Conservation (phyloP, 1,140 invertebrate species). For the Aphelenchoides besseyi region DNA sequence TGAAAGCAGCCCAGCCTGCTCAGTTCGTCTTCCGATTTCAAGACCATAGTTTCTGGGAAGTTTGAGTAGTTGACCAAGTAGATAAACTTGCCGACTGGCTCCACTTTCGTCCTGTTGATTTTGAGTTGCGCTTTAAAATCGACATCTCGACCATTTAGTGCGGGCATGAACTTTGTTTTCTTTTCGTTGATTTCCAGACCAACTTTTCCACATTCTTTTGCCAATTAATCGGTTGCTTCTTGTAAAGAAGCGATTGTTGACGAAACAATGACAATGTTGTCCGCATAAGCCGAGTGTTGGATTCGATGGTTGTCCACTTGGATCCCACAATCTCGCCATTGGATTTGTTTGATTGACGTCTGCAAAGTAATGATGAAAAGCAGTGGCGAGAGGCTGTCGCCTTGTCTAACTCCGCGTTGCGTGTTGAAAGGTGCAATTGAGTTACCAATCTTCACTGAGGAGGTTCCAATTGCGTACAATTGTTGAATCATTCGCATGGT, state of each 20-base stretch:
- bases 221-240: slow-evolving; percentile 15
- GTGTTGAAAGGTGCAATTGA: not conserved
- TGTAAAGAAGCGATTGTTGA: not conserved
- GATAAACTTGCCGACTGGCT: slow-evolving; percentile 9
- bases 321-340: slow-evolving; percentile 33
- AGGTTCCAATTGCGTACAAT: slow-evolving; percentile 21
- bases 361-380: slow-evolving; percentile 30
- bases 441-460: not conserved
- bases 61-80: slow-evolving; percentile 11
- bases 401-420: slow-evolving; percentile 33
- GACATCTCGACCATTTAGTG: not conserved
- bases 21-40: slow-evolving; percentile 10
- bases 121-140: not conserved
- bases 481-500: slow-evolving; percentile 16
- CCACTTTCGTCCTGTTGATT: slow-evolving; percentile 1
- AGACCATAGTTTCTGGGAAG: not conserved
- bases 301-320: slow-evolving; percentile 17
- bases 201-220: not conserved
- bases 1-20: slow-evolving; percentile 3
- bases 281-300: slow-evolving; percentile 27
- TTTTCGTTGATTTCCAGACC: slow-evolving; percentile 25
- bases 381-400: slow-evolving; percentile 34
- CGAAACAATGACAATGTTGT: slow-evolving; percentile 32
- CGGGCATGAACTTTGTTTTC: slow-evolving; percentile 33
- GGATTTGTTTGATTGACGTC: not conserved